Conservation (phyloP, 1,140 invertebrate genomes). For the Hylaeus anthracinus region DNA sequence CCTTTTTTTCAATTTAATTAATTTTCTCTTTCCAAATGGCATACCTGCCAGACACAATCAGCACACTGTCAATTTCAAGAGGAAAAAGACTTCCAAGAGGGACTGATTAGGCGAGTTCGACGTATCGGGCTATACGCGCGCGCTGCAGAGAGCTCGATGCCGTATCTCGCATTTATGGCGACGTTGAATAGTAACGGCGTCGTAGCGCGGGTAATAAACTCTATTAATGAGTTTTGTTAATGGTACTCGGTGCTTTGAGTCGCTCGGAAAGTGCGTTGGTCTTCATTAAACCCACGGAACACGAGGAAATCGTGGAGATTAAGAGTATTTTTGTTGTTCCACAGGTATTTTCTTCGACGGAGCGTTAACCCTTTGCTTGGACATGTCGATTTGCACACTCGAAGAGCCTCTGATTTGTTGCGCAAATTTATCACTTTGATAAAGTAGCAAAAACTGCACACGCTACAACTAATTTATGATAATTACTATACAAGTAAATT, state of each 20-base stretch:
- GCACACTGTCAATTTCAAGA: slow-evolving; percentile 49
- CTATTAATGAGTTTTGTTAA: slow-evolving; percentile 40
- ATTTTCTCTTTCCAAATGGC: too few species aligned
- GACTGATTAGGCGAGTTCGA: slow-evolving; percentile 37
- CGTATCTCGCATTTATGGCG: slow-evolving; percentile 21
- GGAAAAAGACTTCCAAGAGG: slow-evolving; percentile 6
- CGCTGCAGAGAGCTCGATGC: neutral
- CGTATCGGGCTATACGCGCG: slow-evolving; percentile 1
- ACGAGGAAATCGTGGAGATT: neutral
- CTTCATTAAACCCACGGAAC: neutral
- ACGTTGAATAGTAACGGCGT: slow-evolving; percentile 29
- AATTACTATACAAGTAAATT: too few species aligned
- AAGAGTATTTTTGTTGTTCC: neutral
- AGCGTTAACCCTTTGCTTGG: too few species aligned
- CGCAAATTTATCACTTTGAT: too few species aligned
- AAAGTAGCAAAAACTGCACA: too few species aligned
- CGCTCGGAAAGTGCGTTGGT: slow-evolving; percentile 3
- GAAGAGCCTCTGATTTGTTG: too few species aligned
- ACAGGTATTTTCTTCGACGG: neutral
- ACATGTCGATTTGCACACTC: too few species aligned
- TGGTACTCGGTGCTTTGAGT: slow-evolving; percentile 10
- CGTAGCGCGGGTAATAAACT: slow-evolving; percentile 28
- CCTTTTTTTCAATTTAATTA: too few species aligned
- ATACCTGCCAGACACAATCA: slow-evolving; percentile 19
- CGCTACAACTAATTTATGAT: too few species aligned